Evolutionary conservation across 2,797 vertebrate species (phyloP), one percentile per base, ranked within the genome.

Genomic region (Esox masquinongy): DNA sequence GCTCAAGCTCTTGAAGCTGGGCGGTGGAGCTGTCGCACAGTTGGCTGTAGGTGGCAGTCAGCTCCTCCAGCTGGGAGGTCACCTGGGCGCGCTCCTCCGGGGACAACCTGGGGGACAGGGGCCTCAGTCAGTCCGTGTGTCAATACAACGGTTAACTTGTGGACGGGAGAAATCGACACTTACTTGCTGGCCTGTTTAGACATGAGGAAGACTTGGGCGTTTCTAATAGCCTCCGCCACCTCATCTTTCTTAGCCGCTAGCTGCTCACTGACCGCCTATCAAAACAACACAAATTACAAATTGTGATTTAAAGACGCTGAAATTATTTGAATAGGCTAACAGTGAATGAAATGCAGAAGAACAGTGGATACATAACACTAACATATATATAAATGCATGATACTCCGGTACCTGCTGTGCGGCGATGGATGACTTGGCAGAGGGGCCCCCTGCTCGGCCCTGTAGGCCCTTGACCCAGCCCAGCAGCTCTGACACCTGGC

Each of bases 151-250:
- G 29, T 67, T 14, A 47, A n/a, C 61, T 72, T 31, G 50, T 47
- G 51, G 63, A 64, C 31, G 11, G 47, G 71, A 6, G 47, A 43
- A 34, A 26, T 49, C 12, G 34, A 61, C 39, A 96, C 97, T 94
- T 90, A 99, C 98, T 96, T 99, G 95, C 95, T 95, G 84, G 95
- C 93, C 82, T 98, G 96, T 83, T 98, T 99, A 1, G 97, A 99
- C 31, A 94, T 83, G 17, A 99, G 92, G 92, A 99, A 99, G 84
- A 93, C 96, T 81, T 98, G 93, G 1, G 97, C 94, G 43, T 94
- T 97, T 91, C 97, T 95, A 78, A 97, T 94, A 59, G 97, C 95
- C 85, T 99, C 96, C 0, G 95, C 94, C 76, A 99, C 90, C 63
- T 97, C 95, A 49, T 97, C 96, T 83, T 95, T 98, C 91, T 95